These are phyloP conservation scores for Melitaea cinxia DNA, from an alignment of 1,140 invertebrate genomes.

Conservation along the genomic window DNA sequence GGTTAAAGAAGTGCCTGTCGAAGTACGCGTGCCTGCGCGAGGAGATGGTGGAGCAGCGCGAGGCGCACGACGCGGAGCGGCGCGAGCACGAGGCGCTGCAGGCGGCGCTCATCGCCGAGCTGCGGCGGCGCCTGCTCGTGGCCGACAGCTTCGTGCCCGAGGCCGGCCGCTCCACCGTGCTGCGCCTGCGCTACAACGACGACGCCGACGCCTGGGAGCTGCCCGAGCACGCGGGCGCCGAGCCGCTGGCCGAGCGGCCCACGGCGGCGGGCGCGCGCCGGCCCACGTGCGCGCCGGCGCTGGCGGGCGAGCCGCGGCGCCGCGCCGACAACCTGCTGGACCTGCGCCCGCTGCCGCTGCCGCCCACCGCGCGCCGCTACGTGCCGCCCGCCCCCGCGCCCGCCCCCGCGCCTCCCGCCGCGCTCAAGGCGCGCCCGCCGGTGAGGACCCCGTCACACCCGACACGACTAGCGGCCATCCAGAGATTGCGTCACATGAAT, in stretches of 20 bases:
- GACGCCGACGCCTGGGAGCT: slow-evolving; percentile 92
- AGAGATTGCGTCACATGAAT: too few species aligned
- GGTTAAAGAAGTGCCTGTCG: slow-evolving; percentile 72
- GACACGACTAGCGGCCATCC: too few species aligned
- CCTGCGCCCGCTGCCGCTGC: slow-evolving; percentile 85
- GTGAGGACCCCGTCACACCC: too few species aligned
- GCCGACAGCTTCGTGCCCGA: slow-evolving; percentile 98
- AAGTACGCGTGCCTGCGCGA: slow-evolving; percentile 75
- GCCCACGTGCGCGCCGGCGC: slow-evolving; percentile 88
- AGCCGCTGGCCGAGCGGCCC: slow-evolving; percentile 82
- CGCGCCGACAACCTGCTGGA: slow-evolving; percentile 92
- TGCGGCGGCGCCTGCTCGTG: slow-evolving; percentile 92
- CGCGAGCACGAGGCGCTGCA: slow-evolving; percentile 85
- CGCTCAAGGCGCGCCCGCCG: slow-evolving; percentile 15
- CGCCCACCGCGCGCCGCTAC: slow-evolving; percentile 58
- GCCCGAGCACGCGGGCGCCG: slow-evolving; percentile 69
- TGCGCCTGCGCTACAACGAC: slow-evolving; percentile 92
- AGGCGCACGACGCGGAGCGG: slow-evolving; percentile 83
- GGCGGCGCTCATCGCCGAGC: slow-evolving; percentile 78
- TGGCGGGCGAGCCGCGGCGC: slow-evolving; percentile 84
- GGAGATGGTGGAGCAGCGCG: slow-evolving; percentile 75
- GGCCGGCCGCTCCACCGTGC: slow-evolving; percentile 93
- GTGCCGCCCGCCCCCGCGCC: slow-evolving; percentile 75
- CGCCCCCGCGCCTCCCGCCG: slow-evolving; percentile 27
- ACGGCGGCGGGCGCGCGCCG: slow-evolving; percentile 85